These are phyloP conservation scores for Leptarthrus brevirostris DNA, from an alignment of 2,888 invertebrate genomes.

Conservation along the genomic window DNA sequence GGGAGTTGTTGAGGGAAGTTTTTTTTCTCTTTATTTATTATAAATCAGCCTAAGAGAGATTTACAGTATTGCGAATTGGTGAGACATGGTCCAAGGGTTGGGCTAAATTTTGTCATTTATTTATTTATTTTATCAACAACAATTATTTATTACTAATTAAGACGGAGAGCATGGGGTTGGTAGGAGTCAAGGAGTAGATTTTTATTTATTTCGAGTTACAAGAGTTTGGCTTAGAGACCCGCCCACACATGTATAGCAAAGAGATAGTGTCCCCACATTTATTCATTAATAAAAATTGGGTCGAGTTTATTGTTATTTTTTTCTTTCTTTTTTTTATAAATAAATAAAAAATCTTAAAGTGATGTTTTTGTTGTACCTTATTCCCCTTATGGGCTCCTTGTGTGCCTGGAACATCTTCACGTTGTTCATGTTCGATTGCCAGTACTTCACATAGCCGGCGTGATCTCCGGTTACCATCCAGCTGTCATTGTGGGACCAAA, in stretches of 20 bases:
- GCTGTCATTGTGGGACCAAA: constrained; percentile 98
- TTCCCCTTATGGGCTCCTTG: constrained; percentile 98
- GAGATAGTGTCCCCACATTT: constrained; percentile 36
- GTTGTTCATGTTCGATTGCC: constrained; percentile 99
- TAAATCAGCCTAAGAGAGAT: constrained; percentile 29
- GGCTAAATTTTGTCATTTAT: constrained; percentile 3
- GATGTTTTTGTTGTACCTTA: constrained; percentile 78
- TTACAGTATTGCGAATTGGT: constrained; percentile 6
- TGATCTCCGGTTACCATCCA: constrained; percentile 99
- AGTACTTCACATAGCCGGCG: constrained; percentile 98
- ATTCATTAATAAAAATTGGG: constrained; percentile 9
- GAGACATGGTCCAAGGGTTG: background rate
- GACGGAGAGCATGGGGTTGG: constrained; percentile 8
- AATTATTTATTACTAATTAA: constrained; percentile 1
- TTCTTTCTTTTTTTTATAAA: no score
- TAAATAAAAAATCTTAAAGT: constrained; percentile 53
- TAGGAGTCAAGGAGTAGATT: constrained; percentile 39
- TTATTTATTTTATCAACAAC: constrained; percentile 26
- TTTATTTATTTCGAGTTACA: constrained; percentile 49
- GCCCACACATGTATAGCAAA: constrained; percentile 26
- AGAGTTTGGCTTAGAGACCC: constrained; percentile 4
- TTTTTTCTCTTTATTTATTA: constrained; percentile 36
- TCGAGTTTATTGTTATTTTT: no score
- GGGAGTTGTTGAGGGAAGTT: background rate
- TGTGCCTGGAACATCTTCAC: constrained; percentile 99